Conservation (phyloP, 1,140 invertebrate species). For the Grapholita molesta region DNA sequence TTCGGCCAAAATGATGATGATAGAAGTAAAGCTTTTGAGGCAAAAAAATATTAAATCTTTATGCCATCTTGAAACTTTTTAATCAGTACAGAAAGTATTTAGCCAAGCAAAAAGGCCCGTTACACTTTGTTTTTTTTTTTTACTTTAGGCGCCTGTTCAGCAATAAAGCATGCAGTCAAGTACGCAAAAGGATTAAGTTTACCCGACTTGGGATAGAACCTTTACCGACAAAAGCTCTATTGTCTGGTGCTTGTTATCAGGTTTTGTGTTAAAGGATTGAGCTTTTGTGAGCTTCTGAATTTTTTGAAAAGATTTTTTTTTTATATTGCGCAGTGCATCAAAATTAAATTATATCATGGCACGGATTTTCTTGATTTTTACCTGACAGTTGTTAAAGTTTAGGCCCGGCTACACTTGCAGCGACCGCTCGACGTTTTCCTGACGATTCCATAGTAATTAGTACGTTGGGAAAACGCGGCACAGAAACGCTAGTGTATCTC, state of each 20-base stretch:
- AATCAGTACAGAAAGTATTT: background rate
- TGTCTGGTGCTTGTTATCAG: background rate
- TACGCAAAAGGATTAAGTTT: slow-evolving; percentile 10
- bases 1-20: no score
- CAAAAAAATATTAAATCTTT: no score
- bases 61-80: no score
- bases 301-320: background rate
- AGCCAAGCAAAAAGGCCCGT: background rate
- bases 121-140: background rate
- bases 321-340: background rate
- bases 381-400: no score
- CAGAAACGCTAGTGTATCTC: no score
- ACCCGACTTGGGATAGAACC: background rate
- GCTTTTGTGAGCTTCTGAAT: background rate
- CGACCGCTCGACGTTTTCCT: no score
- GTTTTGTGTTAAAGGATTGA: slow-evolving; percentile 12
- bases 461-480: no score
- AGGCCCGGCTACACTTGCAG: no score
- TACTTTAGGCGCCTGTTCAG: background rate
- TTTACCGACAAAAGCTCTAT: background rate
- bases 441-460: no score
- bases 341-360: no score
- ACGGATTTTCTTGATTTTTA: no score
- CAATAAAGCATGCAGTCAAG: background rate
- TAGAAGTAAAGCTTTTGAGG: no score